Evolutionary conservation across 2,797 vertebrate species (phyloP).

Genomic region (Manis crassicaudata): DNA sequence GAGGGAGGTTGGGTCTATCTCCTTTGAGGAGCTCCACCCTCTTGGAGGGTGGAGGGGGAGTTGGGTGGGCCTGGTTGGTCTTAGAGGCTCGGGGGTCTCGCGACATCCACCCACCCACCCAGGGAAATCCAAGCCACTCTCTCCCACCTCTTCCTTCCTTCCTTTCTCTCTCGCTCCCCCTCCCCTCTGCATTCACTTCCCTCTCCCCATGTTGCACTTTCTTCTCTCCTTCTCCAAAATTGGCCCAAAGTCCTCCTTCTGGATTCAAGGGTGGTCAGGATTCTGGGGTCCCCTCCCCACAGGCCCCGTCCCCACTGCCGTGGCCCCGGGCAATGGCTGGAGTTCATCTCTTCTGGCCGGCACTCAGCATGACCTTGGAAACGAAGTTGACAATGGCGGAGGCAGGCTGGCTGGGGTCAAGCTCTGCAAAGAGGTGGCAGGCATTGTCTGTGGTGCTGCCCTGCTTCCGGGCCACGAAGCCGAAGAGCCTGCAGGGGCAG

Average conservation of each 20-base stretch:
- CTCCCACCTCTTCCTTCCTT: conserved; percentile 65
- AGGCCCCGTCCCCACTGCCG: conserved; percentile 49
- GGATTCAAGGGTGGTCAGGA: conserved; percentile 87
- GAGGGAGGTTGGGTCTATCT: background rate
- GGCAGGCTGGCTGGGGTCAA: conserved; percentile 96
- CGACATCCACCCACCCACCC: conserved; percentile 71
- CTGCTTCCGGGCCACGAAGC: conserved; percentile 98
- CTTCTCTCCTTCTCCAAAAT: conserved; percentile 89
- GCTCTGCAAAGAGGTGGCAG: conserved; percentile 98
- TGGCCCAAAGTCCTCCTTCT: conserved; percentile 92
- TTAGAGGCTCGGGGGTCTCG: conserved; percentile 75
- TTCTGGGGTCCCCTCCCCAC: conserved; percentile 69
- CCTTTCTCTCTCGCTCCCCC: conserved; percentile 65
- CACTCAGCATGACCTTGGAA: conserved; percentile 94
- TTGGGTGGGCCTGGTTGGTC: conserved; percentile 66
- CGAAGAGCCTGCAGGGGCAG: conserved; percentile 91
- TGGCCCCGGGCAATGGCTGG: conserved; percentile 80
- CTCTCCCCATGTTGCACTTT: conserved; percentile 91
- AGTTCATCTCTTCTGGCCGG: conserved; percentile 94
- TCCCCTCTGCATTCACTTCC: conserved; percentile 86
- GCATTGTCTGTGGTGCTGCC: conserved; percentile 99
- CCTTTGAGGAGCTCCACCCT: background rate
- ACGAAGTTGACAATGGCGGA: conserved; percentile 98
- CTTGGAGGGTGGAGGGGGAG: background rate
- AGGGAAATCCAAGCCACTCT: conserved; percentile 64